Evolutionary conservation across 2,113 vertebrate genomes (phyloP), one percentile per base, ranked within the genome.

Genomic region (Dascyllus trimaculatus): DNA sequence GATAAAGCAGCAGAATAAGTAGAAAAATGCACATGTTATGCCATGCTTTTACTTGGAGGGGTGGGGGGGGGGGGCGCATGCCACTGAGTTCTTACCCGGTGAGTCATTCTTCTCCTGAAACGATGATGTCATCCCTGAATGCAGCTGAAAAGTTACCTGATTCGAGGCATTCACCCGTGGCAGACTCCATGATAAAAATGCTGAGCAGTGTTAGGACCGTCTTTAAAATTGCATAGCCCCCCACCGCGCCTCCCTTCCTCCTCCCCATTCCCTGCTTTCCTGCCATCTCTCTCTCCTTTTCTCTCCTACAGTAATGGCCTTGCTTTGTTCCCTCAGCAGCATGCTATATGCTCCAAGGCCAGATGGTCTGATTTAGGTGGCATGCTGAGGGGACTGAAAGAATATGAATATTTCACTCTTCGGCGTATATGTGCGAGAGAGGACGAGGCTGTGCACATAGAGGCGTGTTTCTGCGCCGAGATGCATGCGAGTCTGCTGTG

Each of bases 401-500:
- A 89, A 83, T 84, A 83, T 88, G 85, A 92, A 91, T 92, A 89
- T 92, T 90, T 92, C 76, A 92, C 80, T 75, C 5, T 45, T 18
- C 75, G 56, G 62, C 71, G 25, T 65, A 51, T 4, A 57, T 77
- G 72, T 80, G 72, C 8, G 22, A 52, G 40, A 69, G 72, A 48
- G 62, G 9, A 21, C 46, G 40, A 68, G 68, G 43, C 58, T n/a
- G 43, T 56, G 54, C 35, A 35, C 59, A 70, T 71, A 73, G 53
- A 61, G 46, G 40, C 52, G 43, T 72, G 46, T 53, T 25, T 53
- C 54, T 71, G 71, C 1, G 4, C 24, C 65, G 58, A 35, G 45
- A 84, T 49, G 45, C 19, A 59, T 71, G 51, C 49, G 64, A 63
- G 66, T 62, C 19, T 73, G n/a, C n/a, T n/a, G n/a, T n/a, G n/a